These are phyloP conservation scores for Agrotis segetum DNA, from an alignment of 2,888 invertebrate species.

Conservation along the genomic window DNA sequence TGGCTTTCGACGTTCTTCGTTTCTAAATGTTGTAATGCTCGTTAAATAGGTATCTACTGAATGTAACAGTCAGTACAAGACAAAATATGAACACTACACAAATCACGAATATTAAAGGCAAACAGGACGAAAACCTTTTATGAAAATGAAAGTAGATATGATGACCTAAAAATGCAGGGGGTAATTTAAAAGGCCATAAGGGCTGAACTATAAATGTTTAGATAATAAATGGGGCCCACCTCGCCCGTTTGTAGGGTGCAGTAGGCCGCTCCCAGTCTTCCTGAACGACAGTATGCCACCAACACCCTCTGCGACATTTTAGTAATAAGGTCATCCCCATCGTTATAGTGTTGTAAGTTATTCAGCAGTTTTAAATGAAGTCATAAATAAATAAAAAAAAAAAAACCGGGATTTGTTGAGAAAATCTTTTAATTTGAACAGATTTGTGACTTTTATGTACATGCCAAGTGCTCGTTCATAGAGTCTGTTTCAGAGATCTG, in stretches of 20 bases:
- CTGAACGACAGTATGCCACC: slow-evolving; percentile 92
- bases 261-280: slow-evolving; percentile 94
- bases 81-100: not conserved
- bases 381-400: not conserved
- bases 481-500: too few relatives aligned
- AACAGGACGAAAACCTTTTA: not conserved
- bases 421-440: too few relatives aligned
- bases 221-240: slow-evolving; percentile 75
- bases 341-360: not conserved
- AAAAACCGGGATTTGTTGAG: not conserved
- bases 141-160: not conserved
- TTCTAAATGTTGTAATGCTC: too few relatives aligned
- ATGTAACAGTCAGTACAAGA: not conserved
- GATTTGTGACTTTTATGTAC: too few relatives aligned
- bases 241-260: slow-evolving; percentile 93
- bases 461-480: too few relatives aligned
- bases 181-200: slow-evolving; percentile 31
- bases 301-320: slow-evolving; percentile 80
- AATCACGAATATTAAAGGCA: not conserved
- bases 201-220: slow-evolving; percentile 34
- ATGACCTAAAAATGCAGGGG: slow-evolving; percentile 28
- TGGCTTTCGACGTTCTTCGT: too few relatives aligned
- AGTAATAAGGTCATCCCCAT: not conserved
- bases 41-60: too few relatives aligned
- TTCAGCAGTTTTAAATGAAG: not conserved